These are phyloP conservation scores for Endotricha flammealis DNA, from an alignment of 2,888 invertebrate species.

Conservation along the genomic window DNA sequence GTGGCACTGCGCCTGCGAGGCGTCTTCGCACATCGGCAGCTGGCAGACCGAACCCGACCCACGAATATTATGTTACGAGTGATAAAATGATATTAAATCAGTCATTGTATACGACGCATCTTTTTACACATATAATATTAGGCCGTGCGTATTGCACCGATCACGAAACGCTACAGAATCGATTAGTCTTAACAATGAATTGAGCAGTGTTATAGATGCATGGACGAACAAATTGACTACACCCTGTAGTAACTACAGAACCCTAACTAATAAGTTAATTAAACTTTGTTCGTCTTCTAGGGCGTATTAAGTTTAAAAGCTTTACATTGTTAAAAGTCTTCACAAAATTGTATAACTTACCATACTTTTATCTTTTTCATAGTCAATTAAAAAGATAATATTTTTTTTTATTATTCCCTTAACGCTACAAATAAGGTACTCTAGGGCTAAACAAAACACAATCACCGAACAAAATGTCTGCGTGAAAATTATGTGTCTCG, in stretches of 20 bases:
- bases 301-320: slow-evolving; percentile 67
- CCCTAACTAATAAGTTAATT: slow-evolving; percentile 58
- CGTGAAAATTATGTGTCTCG: slow-evolving; percentile 25
- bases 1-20: too few species aligned
- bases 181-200: slow-evolving; percentile 63
- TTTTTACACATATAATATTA: slow-evolving; percentile 28
- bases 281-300: slow-evolving; percentile 49
- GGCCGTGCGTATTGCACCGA: slow-evolving; percentile 53
- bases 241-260: slow-evolving; percentile 67
- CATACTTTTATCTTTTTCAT: slow-evolving; percentile 49
- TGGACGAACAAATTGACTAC: slow-evolving; percentile 70
- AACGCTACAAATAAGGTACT: slow-evolving; percentile 43
- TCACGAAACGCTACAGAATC: slow-evolving; percentile 50
- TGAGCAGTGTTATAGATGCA: slow-evolving; percentile 70
- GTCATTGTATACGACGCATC: slow-evolving; percentile 10
- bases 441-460: slow-evolving; percentile 28
- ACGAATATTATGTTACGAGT: slow-evolving; percentile 9
- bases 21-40: too few species aligned
- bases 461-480: slow-evolving; percentile 25
- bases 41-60: slow-evolving; percentile 3
- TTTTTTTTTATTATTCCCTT: slow-evolving; percentile 45
- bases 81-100: slow-evolving; percentile 17
- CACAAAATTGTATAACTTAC: slow-evolving; percentile 71
- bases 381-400: slow-evolving; percentile 49
- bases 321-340: slow-evolving; percentile 66